phyloP scores from a whole-genome alignment of 2,113 vertebrate species.

The Fregata magnificens region DNA sequence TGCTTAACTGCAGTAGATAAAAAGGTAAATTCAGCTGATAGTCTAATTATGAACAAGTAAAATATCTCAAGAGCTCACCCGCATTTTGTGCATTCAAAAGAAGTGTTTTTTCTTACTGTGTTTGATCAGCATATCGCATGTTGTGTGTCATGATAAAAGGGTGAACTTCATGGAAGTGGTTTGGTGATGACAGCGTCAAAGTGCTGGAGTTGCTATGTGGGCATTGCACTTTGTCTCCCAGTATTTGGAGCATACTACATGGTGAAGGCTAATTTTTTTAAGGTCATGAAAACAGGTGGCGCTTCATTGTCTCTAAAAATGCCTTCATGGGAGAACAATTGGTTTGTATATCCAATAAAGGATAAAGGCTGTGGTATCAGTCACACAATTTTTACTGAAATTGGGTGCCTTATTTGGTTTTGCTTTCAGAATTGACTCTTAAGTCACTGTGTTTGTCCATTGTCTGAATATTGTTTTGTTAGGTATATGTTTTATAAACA shows the following conservation, averaged over 20 bases:
- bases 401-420: not conserved
- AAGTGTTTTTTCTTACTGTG: not conserved
- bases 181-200: not conserved
- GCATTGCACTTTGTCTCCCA: not conserved
- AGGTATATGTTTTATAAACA: not conserved
- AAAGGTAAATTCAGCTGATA: not conserved
- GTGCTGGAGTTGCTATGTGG: not conserved
- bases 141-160: not conserved
- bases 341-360: not conserved
- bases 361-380: not conserved
- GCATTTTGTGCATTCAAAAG: not conserved
- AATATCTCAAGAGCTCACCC: not conserved
- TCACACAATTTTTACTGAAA: not conserved
- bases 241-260: not conserved
- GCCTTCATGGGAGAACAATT: not conserved
- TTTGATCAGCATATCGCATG: not conserved
- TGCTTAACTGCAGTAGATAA: not conserved
- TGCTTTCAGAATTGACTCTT: not conserved
- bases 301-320: not conserved
- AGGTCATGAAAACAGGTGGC: not conserved
- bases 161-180: not conserved
- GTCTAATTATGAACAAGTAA: not conserved
- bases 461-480: not conserved
- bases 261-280: not conserved
- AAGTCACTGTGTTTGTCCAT: not conserved